Base-by-base conservation (phyloP, 2,888 invertebrate genomes). In the Melinopterus prodromus region DNA sequence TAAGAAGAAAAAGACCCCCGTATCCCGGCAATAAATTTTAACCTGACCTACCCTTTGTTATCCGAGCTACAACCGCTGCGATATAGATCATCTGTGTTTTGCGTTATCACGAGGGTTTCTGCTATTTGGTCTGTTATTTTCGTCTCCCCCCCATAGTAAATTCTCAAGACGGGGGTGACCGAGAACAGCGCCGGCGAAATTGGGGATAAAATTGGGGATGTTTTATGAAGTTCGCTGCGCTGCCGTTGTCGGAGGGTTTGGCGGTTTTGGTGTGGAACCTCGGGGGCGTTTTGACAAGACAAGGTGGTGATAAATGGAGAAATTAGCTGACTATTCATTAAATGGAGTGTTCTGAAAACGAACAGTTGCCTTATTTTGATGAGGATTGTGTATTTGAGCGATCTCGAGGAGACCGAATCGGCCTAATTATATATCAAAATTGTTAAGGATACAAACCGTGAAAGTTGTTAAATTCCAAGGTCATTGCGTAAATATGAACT, bases 131-230 rank as follows among this genome's bases (percentile, higher is more conserved):
- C 53, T 53, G 53, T 53, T 53, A 53, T 53, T 2, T 53, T 7
- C 53, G 53, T 2, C 53, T 3, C 0, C 9, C 38, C 53, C 9
- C 53, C 5, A 26, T 26, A 7, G 53, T 53, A 53, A 53, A 53
- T 53, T 53, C 12, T 53, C 53, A 53, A 53, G 53, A 7, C 53
- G 53, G 53, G 9, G 9, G 9, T 7, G 53, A 53, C 53, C 53
- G 53, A 0, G 53, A 53, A 53, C 53, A 53, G 53, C 7, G 0
- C 53, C 5, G 53, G 53, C 53, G 53, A 53, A 53, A 53, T 53
- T 53, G 53, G 53, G 53, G 53, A 53, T 53, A 53, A 53, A 53
- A 53, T 53, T 53, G 53, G 53, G 53, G 53, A 53, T 53, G 53
- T 53, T 53, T 53, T 53, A 12, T 53, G 53, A 12, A 53, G 12